A percentile compares a stretch with the other conserved stretches of the same genome.
Evolutionary conservation across 2,113 vertebrate genomes (phyloP).

Genomic region (Rhadina sibilatrix): DNA sequence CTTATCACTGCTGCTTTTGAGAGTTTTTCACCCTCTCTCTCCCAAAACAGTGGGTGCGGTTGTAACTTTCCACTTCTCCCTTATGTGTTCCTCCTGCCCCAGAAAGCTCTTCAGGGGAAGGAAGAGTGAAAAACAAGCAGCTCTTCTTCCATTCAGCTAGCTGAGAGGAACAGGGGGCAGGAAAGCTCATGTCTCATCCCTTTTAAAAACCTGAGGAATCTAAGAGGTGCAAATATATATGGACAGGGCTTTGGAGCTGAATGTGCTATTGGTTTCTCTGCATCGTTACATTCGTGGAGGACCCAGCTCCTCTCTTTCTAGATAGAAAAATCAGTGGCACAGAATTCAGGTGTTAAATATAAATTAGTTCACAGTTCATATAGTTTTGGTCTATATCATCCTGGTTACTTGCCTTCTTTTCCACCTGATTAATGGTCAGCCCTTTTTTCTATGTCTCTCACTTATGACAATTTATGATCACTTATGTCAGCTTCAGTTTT

Average conservation of each 20-base stretch:
- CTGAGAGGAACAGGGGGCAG: background rate
- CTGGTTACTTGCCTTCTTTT: background rate
- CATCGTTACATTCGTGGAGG: background rate
- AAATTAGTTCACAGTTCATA: background rate
- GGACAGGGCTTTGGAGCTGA: background rate
- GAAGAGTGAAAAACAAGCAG: background rate
- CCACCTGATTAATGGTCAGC: background rate
- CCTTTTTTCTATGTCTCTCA: background rate
- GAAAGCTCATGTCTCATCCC: background rate
- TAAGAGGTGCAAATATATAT: background rate
- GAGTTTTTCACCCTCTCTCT: conserved; percentile 2
- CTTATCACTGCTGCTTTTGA: background rate
- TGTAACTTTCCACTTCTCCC: conserved; percentile 35
- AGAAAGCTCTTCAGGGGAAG: background rate
- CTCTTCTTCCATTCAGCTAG: background rate
- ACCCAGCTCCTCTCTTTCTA: background rate
- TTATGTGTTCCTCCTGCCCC: background rate
- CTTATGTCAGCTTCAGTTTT: background rate
- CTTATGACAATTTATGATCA: background rate
- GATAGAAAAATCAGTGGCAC: background rate
- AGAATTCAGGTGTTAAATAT: background rate
- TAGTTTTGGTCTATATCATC: background rate
- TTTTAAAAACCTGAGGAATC: background rate
- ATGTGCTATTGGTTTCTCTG: background rate
- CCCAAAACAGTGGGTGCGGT: background rate